Conservation (phyloP, 2,888 invertebrate species). For the Neria commutata region DNA sequence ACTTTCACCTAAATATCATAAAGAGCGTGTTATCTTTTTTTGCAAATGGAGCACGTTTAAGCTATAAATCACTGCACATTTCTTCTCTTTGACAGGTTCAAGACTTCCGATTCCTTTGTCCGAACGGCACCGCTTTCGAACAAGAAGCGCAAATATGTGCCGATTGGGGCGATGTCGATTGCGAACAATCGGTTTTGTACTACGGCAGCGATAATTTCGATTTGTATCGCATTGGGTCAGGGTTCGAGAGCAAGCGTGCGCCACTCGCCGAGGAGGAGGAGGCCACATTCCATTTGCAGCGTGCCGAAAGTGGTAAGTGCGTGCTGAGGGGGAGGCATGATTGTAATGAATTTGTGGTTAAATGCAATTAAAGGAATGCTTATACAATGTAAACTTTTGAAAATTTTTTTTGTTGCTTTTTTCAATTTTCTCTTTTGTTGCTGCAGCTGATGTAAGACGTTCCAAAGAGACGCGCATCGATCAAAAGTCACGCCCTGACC, state of each 20-base stretch:
- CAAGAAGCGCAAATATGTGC: slow-evolving; percentile 92
- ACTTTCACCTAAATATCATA: too few relatives aligned
- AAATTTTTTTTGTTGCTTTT: slow-evolving; percentile 1
- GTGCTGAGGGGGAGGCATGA: background rate
- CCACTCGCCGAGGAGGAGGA: slow-evolving; percentile 70
- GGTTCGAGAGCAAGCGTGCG: slow-evolving; percentile 73
- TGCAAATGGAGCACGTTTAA: too few relatives aligned
- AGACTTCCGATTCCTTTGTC: slow-evolving; percentile 86
- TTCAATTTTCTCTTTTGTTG: slow-evolving; percentile 25
- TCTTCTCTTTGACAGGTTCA: slow-evolving; percentile 65
- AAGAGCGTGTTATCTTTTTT: too few relatives aligned
- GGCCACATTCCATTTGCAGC: slow-evolving; percentile 74
- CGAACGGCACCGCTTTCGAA: slow-evolving; percentile 88
- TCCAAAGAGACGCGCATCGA: slow-evolving; percentile 57
- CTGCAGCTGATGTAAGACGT: slow-evolving; percentile 55
- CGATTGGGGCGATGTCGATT: slow-evolving; percentile 89
- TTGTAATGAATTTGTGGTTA: background rate
- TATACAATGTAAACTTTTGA: slow-evolving; percentile 24
- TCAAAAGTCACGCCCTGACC: slow-evolving; percentile 55
- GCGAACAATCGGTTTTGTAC: slow-evolving; percentile 79
- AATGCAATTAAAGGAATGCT: slow-evolving; percentile 11
- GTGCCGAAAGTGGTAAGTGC: slow-evolving; percentile 69
- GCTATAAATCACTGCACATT: too few relatives aligned
- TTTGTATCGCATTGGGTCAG: slow-evolving; percentile 80
- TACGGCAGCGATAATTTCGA: slow-evolving; percentile 85